These are phyloP conservation scores for Nycticorax nycticorax DNA, from an alignment of 2,113 vertebrate genomes.

Conservation along the genomic window DNA sequence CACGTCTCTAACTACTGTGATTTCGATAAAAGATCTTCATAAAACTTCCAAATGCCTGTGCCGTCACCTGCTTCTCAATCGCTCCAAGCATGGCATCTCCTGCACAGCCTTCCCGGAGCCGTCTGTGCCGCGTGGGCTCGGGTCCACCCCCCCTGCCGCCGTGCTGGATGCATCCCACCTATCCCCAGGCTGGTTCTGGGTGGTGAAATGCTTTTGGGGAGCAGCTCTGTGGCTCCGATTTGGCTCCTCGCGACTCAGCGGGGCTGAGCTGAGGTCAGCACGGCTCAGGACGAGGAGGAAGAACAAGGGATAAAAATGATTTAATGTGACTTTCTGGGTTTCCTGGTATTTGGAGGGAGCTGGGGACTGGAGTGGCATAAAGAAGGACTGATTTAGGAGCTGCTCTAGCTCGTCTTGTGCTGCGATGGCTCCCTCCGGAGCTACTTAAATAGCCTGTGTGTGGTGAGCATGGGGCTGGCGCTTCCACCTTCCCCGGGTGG, in stretches of 20 bases:
- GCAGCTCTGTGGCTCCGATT: accelerated
- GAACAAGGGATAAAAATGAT: background rate
- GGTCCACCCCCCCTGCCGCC: accelerated
- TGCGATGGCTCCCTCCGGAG: background rate
- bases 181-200: background rate
- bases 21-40: background rate
- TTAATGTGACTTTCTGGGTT: background rate
- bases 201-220: background rate
- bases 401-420: background rate
- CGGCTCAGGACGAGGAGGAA: background rate
- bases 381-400: conserved; percentile 7
- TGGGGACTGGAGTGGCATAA: background rate
- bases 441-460: background rate
- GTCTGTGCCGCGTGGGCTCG: accelerated
- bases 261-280: background rate
- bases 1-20: background rate
- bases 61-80: background rate
- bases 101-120: background rate
- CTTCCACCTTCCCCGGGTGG: accelerated
- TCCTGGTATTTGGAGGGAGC: background rate
- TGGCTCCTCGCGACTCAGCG: accelerated
- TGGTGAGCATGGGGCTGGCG: background rate
- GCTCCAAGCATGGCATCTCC: background rate
- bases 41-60: background rate
- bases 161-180: background rate